phyloP scores from a whole-genome alignment of 1,140 invertebrate species.

The Tetramorium simillimum region DNA sequence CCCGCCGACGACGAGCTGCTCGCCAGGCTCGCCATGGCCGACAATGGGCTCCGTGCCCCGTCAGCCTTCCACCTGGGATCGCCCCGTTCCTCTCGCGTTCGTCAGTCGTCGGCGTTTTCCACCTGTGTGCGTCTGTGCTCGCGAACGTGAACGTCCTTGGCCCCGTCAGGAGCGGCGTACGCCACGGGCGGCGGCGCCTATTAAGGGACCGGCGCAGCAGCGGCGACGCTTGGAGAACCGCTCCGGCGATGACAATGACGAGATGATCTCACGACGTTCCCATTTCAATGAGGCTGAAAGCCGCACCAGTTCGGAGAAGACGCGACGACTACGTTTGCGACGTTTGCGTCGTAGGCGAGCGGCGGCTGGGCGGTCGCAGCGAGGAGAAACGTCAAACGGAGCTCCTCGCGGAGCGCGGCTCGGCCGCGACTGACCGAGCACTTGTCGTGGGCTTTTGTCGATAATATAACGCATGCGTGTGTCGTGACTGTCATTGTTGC shows the following conservation, averaged over 20 bases:
- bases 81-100: slow-evolving; percentile 7
- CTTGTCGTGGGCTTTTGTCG: slow-evolving; percentile 52
- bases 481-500: neutral
- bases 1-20: slow-evolving; percentile 82
- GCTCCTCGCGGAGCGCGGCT: slow-evolving; percentile 31
- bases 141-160: slow-evolving; percentile 13
- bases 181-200: neutral
- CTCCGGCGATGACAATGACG: slow-evolving; percentile 19
- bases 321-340: neutral
- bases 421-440: slow-evolving; percentile 56
- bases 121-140: neutral
- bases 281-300: neutral
- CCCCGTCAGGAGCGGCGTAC: slow-evolving; percentile 4
- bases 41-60: neutral
- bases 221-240: neutral
- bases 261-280: neutral
- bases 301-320: neutral
- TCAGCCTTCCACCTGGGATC: neutral
- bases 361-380: neutral
- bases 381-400: slow-evolving; percentile 21
- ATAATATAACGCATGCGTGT: slow-evolving; percentile 72
- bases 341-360: neutral
- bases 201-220: neutral
- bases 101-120: slow-evolving; percentile 19
- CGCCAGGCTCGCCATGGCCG: slow-evolving; percentile 78